Base-by-base conservation (phyloP, 2,113 vertebrate genomes). In the Perccottus glenii region DNA sequence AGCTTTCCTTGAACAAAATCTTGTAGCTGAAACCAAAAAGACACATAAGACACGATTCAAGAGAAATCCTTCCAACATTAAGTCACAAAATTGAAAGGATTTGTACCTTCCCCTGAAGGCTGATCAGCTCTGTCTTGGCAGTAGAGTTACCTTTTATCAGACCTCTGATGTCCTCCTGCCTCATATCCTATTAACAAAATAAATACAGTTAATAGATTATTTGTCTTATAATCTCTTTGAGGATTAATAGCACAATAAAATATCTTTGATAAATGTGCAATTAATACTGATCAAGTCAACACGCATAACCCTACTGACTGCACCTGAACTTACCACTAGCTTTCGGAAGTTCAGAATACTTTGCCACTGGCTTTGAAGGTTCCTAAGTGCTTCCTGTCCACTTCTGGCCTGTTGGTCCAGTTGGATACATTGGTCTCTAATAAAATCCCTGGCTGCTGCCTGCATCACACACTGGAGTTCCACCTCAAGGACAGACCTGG, bases 321-420 rank as follows among this genome's bases (percentile, higher is more conserved):
- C 11, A 15, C 5, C n/a, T 57, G 0, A 43, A 60, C 91, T 82
- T 56, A 94, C 94, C 91, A 94, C 92, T 32, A 91, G 86, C 6
- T 85, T 80, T 70, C 93, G 88, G 66, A 93, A 93, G 65, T 93
- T 89, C 79, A 94, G 72, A 66, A 96, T 92, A 57, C 85, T 90
- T 59, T 94, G 91, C 86, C 93, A 93, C 75, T 95, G 93, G 50
- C 83, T 82, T 44, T 83, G 92, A 3, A 96, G 90, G n/a, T 70
- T 86, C 14, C 80, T 84, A 2, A 94, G 83, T 0, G 87, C 89
- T 11, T 92, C 86, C 45, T 93, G 93, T 12, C 63, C 77, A 46
- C 72, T 83, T 33, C 70, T 82, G 5, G 88, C 84, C 2, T 82
- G 77, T 35, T 89, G 86, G 65, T 92, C 83, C 6, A 94, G 85